Base-by-base conservation (phyloP, 2,797 vertebrate genomes). In the Gobionotothen gibberifrons region DNA sequence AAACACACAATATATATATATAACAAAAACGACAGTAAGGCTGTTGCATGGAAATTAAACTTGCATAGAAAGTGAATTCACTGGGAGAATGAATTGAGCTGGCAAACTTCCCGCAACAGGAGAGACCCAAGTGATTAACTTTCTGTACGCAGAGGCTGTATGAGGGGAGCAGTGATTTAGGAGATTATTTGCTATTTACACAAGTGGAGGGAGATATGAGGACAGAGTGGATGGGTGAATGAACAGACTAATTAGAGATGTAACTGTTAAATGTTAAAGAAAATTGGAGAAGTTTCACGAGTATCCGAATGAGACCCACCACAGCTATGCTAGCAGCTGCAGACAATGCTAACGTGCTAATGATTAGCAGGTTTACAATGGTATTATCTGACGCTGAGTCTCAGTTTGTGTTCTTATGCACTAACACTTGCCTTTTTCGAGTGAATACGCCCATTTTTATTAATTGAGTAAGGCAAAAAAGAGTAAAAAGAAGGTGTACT, bases 1-100 rank as follows among this genome's bases (percentile, higher is more conserved):
- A 91, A 92, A 92, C 88, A 89, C 70, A 90, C 86, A 88, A 90
- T 92, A 89, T 58, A 42, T 89, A 42, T 89, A 84, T 89, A 87
- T 87, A 88, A 92, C 87, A 86, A 17, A 89, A 90, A 90, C 47
- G 72, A 80, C 78, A 71, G 82, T 53, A 42, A 81, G 73, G 79
- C 85, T 80, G 83, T 85, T 61, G 83, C 82, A 62, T 60, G 65
- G 87, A 91, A 83, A 93, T 90, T 89, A 83, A 89, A 90, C 87
- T 85, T 69, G 56, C 86, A 79, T 65, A 64, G 66, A 77, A 67
- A 85, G 84, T 86, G 79, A 84, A 88, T 88, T 86, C 32, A 32
- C 55, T 44, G 69, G 10, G 66, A 62, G 71, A 80, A 74, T 85
- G 86, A 86, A 87, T 86, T 46, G 74, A 86, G 84, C 72, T 75